These are phyloP conservation scores for Platypus cylindrus DNA, from an alignment of 2,888 invertebrate genomes.

Conservation along the genomic window DNA sequence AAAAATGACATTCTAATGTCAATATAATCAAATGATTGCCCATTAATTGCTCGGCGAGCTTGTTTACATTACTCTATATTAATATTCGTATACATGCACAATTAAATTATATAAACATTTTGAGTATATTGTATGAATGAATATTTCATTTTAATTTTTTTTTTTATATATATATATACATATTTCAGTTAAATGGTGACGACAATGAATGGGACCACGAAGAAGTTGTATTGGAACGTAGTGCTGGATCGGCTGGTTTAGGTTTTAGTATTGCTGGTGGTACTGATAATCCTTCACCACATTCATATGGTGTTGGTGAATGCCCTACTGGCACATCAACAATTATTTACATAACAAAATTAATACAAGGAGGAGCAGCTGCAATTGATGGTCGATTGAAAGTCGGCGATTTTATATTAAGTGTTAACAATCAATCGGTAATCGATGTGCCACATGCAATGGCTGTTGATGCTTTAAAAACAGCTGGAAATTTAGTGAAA, in stretches of 20 bases:
- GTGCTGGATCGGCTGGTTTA: slow-evolving; percentile 85
- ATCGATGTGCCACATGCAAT: slow-evolving; percentile 89
- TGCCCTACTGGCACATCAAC: slow-evolving; percentile 89
- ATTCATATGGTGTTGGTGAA: too few relatives aligned
- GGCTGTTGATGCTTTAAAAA: slow-evolving; percentile 94
- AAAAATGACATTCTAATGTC: too few relatives aligned
- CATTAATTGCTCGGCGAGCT: too few relatives aligned
- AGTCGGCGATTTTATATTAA: slow-evolving; percentile 91
- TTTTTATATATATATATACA: slow-evolving; percentile 50
- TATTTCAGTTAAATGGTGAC: slow-evolving; percentile 64
- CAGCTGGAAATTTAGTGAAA: slow-evolving; percentile 88
- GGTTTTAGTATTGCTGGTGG: slow-evolving; percentile 99
- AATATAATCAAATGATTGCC: too few relatives aligned
- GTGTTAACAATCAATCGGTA: slow-evolving; percentile 86
- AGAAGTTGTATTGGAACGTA: slow-evolving; percentile 81
- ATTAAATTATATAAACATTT: too few relatives aligned
- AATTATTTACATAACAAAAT: slow-evolving; percentile 95
- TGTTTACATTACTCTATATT: too few relatives aligned
- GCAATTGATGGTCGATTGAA: slow-evolving; percentile 82
- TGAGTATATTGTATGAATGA: too few relatives aligned
- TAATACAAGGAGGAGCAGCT: slow-evolving; percentile 92
- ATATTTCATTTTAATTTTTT: too few relatives aligned
- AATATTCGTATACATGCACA: too few relatives aligned
- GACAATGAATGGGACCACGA: slow-evolving; percentile 81
- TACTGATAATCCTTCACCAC: slow-evolving; percentile 95